Conservation (phyloP, 53 echinoderm and acorn worm species). For the Astropecten irregularis region DNA sequence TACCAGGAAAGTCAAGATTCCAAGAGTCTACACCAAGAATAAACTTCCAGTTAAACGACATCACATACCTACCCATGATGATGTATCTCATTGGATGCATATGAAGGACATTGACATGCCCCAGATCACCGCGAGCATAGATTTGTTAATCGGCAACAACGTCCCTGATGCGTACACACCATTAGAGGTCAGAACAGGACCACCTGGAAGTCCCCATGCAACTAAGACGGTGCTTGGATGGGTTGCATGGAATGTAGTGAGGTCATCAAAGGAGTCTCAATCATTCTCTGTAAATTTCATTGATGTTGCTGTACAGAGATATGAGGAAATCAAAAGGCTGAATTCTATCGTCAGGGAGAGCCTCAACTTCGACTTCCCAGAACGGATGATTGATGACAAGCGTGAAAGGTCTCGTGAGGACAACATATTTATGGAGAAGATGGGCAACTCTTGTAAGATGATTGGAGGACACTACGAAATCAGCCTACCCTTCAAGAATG, state of each 20-base stretch:
- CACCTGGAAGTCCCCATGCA: slow-evolving; percentile 39
- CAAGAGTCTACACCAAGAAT: slow-evolving; percentile 42
- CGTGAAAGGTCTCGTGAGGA: slow-evolving; percentile 61
- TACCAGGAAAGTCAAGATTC: slow-evolving; percentile 14
- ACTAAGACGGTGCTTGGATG: slow-evolving; percentile 53
- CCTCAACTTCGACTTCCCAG: slow-evolving; percentile 61
- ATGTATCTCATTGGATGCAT: slow-evolving; percentile 37
- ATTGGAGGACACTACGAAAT: slow-evolving; percentile 58
- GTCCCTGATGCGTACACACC: slow-evolving; percentile 59
- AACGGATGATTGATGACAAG: slow-evolving; percentile 51
- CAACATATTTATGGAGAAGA: slow-evolving; percentile 45
- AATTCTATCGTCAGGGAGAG: slow-evolving; percentile 47
- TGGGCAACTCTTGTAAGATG: slow-evolving; percentile 1
- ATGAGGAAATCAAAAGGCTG: not conserved
- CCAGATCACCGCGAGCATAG: slow-evolving; percentile 25
- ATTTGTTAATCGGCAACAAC: slow-evolving; percentile 36
- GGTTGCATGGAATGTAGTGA: slow-evolving; percentile 50
- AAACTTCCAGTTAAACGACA: slow-evolving; percentile 33
- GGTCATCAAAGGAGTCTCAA: not conserved
- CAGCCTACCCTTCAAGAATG: slow-evolving; percentile 48
- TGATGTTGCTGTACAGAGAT: not conserved
- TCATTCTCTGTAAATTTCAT: slow-evolving; percentile 2
- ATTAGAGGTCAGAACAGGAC: slow-evolving; percentile 46
- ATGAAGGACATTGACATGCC: slow-evolving; percentile 25
- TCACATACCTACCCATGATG: slow-evolving; percentile 40